Evolutionary conservation across 2,113 vertebrate genomes (phyloP), one percentile per base, ranked within the genome.

Genomic region (Boleophthalmus pectinirostris): DNA sequence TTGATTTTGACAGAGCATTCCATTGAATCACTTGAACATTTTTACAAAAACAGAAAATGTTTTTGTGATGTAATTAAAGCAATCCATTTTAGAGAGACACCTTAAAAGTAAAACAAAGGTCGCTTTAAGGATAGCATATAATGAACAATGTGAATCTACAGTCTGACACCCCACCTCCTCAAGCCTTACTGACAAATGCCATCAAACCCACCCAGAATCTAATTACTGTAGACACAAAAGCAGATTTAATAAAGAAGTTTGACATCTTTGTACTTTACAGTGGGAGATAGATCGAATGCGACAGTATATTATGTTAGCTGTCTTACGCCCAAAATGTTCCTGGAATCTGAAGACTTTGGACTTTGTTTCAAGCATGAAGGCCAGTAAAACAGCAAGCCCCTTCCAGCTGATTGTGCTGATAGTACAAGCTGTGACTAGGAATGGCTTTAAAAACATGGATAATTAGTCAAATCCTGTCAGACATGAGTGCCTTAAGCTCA

Each of bases 361-460:
- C 65, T 46, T 58, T 2, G 46, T 68, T 84, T 14, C 29, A 81
- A 78, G 82, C 16, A 14, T 68, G 63, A 71, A 79, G 0, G 79
- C 87, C 84, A 82, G 75, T 23, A 23, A 24, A 84, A 73, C 43
- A 60, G 71, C 64, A 76, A 78, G 56, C 66, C 63, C 72, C 71
- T 87, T 85, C 84, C 79, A 86, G 79, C 66, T 69, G 85, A 85
- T 81, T 66, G 69, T 70, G 18, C 69, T 81, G 79, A 88, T 83
- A 77, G 51, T 68, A 82, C 64, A 60, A 51, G 68, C 67, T 73
- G 14, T 21, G 79, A 53, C 75, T 56, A 35, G 24, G 73, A 76
- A 78, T 68, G 75, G 76, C 72, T 80, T 70, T 66, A 83, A 78
- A 77, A 64, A 66, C 70, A 47, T 33, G 61, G 15, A n/a, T 78